Conservation (phyloP, 2,113 vertebrate species). For the Lota lota region DNA sequence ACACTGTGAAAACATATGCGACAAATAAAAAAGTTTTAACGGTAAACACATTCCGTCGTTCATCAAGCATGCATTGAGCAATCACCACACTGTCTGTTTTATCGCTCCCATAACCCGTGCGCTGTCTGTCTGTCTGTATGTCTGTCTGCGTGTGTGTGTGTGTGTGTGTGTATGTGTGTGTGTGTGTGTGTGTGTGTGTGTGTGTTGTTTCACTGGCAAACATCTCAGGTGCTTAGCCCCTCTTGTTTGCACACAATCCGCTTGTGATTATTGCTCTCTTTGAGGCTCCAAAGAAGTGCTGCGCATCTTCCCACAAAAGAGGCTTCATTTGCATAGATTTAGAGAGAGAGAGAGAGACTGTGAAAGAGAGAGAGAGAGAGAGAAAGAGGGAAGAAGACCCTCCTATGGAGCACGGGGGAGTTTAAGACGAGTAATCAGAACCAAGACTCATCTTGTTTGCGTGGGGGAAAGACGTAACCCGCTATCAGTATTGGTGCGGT, state of each 20-base stretch:
- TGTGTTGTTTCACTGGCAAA: conserved; percentile 29
- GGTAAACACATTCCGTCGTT: conserved; percentile 18
- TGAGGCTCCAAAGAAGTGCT: conserved; percentile 38
- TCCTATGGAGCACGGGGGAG: conserved; percentile 46
- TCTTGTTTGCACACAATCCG: conserved; percentile 76
- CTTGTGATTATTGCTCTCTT: conserved; percentile 67
- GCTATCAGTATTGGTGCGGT: conserved; percentile 29
- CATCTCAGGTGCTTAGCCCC: conserved; percentile 64
- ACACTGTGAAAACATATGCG: background rate
- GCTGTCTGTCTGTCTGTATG: conserved; percentile 26
- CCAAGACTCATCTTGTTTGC: conserved; percentile 47
- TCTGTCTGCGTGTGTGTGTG: no score
- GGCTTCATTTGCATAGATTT: conserved; percentile 67
- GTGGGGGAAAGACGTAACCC: conserved; percentile 18
- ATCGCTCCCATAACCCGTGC: conserved; percentile 10
- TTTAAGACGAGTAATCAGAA: conserved; percentile 56
- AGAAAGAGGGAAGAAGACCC: conserved; percentile 23
- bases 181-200: no score
- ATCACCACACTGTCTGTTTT: conserved; percentile 41
- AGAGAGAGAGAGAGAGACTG: background rate
- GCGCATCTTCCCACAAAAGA: conserved; percentile 50
- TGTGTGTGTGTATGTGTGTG: no score
- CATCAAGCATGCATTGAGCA: conserved; percentile 34
- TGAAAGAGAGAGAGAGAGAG: no score
- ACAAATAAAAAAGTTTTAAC: conserved; percentile 29